Evolutionary conservation across 2,797 vertebrate species (phyloP), one percentile per base, ranked within the genome.

Genomic region (Acridotheres tristis): DNA sequence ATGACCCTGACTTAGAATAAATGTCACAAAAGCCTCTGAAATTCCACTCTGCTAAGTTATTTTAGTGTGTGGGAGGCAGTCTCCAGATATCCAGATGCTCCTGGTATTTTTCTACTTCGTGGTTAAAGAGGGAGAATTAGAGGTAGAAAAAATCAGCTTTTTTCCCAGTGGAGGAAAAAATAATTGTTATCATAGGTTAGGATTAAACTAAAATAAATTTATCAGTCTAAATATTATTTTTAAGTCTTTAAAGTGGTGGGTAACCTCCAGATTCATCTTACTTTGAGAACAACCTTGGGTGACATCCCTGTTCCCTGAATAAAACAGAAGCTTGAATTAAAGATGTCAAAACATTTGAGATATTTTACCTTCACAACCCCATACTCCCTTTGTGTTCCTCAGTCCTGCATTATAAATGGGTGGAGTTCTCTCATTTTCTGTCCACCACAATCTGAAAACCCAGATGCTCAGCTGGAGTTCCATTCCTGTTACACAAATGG

Each of bases 81-180:
- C 13, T 54, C 7, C 21, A 69, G 29, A 43, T 36, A 29, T 14
- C 10, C 42, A 23, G 9, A 51, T 38, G 7, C 18, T 86, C 22
- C 19, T 55, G 4, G 3, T 7, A 53, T 68, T 76, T 32, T 69
- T 54, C 7, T 34, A 45, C 3, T 75, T 72, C 0, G 0, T 65
- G 38, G 9, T 1, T 75, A 26, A 29, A 67, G 27, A 51, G 34
- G 65, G 13, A 79, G 7, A 61, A 80, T 34, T 66, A 62, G 22
- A 20, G 23, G 10, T 47, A 66, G 22, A 47, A 92, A 73, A 17
- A 65, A 53, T 16, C 8, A 14, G 1, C 5, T 42, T 40, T 81
- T 67, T 54, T 36, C 14, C 14, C 15, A 50, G 7, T 42, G 21
- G 5, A 73, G 7, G 2, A 55, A 85, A 84, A 76, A 81, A 50